Evolutionary conservation across 2,888 invertebrate species (phyloP).

Genomic region (Cataglyphis cursor): DNA sequence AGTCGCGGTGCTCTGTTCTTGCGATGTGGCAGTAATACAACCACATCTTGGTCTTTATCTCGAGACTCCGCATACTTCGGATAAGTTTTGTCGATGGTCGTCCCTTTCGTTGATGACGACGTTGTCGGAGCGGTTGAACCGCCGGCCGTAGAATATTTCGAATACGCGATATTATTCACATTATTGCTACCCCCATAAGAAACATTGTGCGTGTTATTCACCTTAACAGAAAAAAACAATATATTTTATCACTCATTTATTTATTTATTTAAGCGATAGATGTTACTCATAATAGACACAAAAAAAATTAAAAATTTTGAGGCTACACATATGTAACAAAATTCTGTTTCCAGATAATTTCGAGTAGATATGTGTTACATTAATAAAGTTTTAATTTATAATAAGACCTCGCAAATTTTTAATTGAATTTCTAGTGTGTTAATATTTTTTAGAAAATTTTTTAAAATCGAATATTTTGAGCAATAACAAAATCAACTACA

Average conservation of each 20-base stretch:
- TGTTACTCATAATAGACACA: not conserved
- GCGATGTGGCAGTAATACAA: conserved; percentile 81
- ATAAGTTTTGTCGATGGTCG: conserved; percentile 67
- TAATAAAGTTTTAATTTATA: not conserved
- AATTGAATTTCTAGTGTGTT: not conserved
- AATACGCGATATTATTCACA: conserved; percentile 88
- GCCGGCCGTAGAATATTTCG: conserved; percentile 77
- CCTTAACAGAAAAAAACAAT: conserved; percentile 68
- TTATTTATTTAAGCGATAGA: not conserved
- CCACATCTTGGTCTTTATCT: conserved; percentile 82
- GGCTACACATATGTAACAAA: not conserved
- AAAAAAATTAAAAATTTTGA: not conserved
- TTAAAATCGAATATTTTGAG: not conserved
- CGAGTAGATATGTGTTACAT: not conserved
- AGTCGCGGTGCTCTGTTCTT: conserved; percentile 81
- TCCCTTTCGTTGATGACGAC: conserved; percentile 47
- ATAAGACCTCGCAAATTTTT: not conserved
- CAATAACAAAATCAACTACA: not conserved
- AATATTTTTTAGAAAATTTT: not conserved
- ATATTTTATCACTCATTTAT: not conserved
- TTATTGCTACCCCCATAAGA: conserved; percentile 89
- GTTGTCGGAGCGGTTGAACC: conserved; percentile 64
- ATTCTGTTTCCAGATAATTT: not conserved
- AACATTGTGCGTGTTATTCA: conserved; percentile 91
- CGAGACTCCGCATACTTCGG: conserved; percentile 71